A percentile compares a stretch with the other conserved stretches of the same genome.
phyloP scores from a whole-genome alignment of 2,797 vertebrate species.

The Enteromius mattozi region DNA sequence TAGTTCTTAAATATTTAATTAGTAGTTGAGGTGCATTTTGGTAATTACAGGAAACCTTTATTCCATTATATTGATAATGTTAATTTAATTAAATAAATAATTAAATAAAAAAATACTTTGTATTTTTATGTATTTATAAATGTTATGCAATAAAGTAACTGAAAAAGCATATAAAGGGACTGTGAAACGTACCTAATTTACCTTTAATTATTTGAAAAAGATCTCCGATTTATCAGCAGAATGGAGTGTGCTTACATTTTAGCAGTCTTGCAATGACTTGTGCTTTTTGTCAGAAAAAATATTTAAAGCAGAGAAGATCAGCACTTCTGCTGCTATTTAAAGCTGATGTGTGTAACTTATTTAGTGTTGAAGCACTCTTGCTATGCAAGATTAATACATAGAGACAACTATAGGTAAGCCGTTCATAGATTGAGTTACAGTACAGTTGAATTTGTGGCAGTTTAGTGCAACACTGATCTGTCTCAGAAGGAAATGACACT shows the following conservation, averaged over 20 bases:
- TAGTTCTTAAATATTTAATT: background rate
- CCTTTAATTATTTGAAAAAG: background rate
- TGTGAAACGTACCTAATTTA: background rate
- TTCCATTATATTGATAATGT: background rate
- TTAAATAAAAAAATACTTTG: background rate
- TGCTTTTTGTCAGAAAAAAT: background rate
- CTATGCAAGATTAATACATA: background rate
- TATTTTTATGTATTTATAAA: background rate
- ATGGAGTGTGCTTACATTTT: background rate
- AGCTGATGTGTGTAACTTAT: background rate
- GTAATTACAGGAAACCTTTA: background rate
- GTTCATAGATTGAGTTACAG: background rate
- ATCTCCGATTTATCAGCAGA: background rate
- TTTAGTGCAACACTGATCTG: background rate
- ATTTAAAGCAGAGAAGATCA: background rate
- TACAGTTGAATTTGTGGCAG: background rate
- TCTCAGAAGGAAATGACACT: background rate
- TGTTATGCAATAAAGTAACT: background rate
- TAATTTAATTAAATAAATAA: background rate
- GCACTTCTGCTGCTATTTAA: constrained; percentile 10
- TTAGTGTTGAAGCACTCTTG: background rate
- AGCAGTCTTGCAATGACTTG: constrained; percentile 7
- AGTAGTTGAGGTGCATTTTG: background rate
- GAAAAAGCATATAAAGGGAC: background rate
- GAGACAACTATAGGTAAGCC: background rate